phyloP scores from a whole-genome alignment of 2,888 invertebrate genomes.

The Mystacides longicornis region DNA sequence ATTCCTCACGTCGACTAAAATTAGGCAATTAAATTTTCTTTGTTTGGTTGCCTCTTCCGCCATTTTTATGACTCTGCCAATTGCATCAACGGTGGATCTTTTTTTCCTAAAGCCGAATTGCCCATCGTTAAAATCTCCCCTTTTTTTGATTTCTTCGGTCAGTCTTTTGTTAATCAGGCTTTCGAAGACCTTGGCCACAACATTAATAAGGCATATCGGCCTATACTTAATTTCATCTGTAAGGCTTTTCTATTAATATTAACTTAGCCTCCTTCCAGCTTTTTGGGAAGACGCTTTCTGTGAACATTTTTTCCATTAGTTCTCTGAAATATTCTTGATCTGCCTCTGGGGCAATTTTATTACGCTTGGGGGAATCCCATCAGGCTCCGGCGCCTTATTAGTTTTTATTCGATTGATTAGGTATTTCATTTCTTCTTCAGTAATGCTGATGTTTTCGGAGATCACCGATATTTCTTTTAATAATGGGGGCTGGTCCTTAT shows the following conservation, averaged over 20 bases:
- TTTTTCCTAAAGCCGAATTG: too few species aligned
- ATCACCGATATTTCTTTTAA: not conserved
- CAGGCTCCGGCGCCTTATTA: not conserved
- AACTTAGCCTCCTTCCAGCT: not conserved
- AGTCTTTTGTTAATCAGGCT: not conserved
- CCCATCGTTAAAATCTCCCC: too few species aligned
- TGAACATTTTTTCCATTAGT: not conserved
- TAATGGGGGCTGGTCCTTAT: not conserved
- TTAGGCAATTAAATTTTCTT: too few species aligned
- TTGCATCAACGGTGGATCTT: too few species aligned
- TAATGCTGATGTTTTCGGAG: not conserved
- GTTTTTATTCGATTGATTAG: not conserved
- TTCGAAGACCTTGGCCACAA: not conserved
- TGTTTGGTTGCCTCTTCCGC: too few species aligned
- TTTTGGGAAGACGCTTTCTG: not conserved
- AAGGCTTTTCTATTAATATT: not conserved
- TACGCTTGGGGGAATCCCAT: not conserved
- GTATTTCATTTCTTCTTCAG: slow-evolving; percentile 1
- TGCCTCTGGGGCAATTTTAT: not conserved
- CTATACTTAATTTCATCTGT: not conserved
- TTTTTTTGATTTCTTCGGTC: too few species aligned
- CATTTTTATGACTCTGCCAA: too few species aligned
- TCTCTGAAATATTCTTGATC: not conserved
- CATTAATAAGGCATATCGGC: not conserved
- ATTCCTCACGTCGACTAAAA: too few species aligned